Conservation (phyloP, 2,888 invertebrate genomes). For the Stramonita haemastoma region DNA sequence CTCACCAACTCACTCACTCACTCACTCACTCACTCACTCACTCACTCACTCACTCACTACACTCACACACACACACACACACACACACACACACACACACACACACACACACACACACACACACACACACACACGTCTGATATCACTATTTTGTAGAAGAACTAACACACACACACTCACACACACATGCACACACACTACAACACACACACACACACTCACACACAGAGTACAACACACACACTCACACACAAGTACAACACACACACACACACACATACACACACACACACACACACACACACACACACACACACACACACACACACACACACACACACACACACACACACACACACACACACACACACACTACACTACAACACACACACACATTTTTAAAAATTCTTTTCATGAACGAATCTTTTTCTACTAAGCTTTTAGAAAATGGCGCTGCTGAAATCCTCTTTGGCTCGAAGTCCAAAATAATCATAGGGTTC, state of each 20-base stretch:
- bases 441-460: no score
- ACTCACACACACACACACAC: background rate
- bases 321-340: background rate
- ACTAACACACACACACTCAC: background rate
- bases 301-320: background rate
- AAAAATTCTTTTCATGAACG: no score
- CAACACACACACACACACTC: background rate
- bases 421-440: no score
- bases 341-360: slow-evolving; percentile 21
- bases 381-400: background rate
- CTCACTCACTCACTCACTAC: background rate
- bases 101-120: background rate
- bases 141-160: no score
- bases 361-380: background rate
- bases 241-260: background rate
- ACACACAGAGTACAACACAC: background rate
- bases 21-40: background rate
- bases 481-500: no score
- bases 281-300: slow-evolving; percentile 11
- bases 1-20: no score
- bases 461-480: no score
- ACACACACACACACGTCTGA: background rate
- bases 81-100: background rate
- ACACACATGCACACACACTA: background rate
- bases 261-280: background rate